These are phyloP conservation scores for Nebria ingens DNA, from an alignment of 1,140 invertebrate species.

Conservation along the genomic window DNA sequence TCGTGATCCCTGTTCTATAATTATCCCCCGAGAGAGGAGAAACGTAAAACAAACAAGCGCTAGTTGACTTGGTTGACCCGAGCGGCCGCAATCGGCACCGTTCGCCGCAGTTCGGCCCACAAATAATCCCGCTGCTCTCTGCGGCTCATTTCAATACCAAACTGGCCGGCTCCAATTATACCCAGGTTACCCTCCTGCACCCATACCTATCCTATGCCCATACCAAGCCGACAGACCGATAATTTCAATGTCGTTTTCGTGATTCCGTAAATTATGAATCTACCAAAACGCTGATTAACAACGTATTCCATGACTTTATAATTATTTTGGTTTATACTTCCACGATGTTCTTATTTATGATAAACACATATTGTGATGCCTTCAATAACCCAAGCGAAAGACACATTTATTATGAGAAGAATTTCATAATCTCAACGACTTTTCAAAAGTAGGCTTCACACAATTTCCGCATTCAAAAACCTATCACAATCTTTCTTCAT, in stretches of 20 bases:
- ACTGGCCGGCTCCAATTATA: not conserved
- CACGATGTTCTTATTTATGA: constrained; percentile 4
- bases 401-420: no score
- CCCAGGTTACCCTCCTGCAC: not conserved
- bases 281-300: constrained; percentile 4
- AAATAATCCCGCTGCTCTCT: not conserved
- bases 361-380: not conserved
- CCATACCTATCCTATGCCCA: not conserved
- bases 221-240: not conserved
- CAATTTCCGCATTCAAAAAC: no score
- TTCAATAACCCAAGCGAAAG: no score
- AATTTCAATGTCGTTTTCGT: constrained; percentile 8
- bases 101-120: not conserved
- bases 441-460: no score
- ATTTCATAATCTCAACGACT: no score
- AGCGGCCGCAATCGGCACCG: not conserved
- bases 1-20: constrained; percentile 8
- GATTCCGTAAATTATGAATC: constrained; percentile 1
- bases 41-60: constrained; percentile 6
- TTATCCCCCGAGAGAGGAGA: not conserved
- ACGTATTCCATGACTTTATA: constrained; percentile 1
- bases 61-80: constrained; percentile 7
- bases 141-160: constrained; percentile 2
- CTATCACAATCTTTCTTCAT: no score
- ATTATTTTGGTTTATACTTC: not conserved